phyloP scores from a whole-genome alignment of 2,888 invertebrate species.

The Trimorus sp. region DNA sequence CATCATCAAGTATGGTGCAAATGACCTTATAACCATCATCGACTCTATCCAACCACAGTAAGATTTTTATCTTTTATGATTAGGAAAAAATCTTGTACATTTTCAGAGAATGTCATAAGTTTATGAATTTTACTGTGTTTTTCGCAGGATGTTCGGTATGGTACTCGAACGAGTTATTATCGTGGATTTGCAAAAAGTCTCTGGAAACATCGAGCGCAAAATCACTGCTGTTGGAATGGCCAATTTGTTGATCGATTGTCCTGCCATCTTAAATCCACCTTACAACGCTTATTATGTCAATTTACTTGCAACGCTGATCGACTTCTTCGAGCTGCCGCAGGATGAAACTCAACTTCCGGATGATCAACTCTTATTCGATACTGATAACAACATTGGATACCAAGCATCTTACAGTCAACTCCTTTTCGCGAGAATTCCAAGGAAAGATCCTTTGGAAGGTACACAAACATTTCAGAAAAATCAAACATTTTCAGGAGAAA shows the following conservation, averaged over 20 bases:
- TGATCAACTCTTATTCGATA: conserved; percentile 92
- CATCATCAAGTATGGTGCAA: conserved; percentile 90
- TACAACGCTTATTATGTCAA: conserved; percentile 83
- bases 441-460: conserved; percentile 89
- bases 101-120: too few relatives aligned
- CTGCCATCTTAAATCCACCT: conserved; percentile 85
- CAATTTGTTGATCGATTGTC: conserved; percentile 91
- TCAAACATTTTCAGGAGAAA: too few relatives aligned
- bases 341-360: conserved; percentile 91
- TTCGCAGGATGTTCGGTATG: conserved; percentile 95
- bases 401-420: conserved; percentile 94
- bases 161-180: conserved; percentile 94
- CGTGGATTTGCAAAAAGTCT: conserved; percentile 93
- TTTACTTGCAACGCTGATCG: conserved; percentile 84
- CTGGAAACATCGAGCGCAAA: conserved; percentile 91
- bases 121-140: too few relatives aligned
- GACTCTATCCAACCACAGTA: conserved; percentile 93
- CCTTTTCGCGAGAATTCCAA: conserved; percentile 90
- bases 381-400: conserved; percentile 93
- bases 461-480: conserved; percentile 47
- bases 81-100: too few relatives aligned
- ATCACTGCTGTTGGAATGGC: conserved; percentile 95
- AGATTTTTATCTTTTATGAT: too few relatives aligned
- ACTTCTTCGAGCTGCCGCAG: conserved; percentile 93
- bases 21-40: conserved; percentile 88